A percentile compares a stretch with the other conserved stretches of the same genome.
Conservation (phyloP, 2,113 vertebrate genomes). For the Pelvicachromis taeniatus region DNA sequence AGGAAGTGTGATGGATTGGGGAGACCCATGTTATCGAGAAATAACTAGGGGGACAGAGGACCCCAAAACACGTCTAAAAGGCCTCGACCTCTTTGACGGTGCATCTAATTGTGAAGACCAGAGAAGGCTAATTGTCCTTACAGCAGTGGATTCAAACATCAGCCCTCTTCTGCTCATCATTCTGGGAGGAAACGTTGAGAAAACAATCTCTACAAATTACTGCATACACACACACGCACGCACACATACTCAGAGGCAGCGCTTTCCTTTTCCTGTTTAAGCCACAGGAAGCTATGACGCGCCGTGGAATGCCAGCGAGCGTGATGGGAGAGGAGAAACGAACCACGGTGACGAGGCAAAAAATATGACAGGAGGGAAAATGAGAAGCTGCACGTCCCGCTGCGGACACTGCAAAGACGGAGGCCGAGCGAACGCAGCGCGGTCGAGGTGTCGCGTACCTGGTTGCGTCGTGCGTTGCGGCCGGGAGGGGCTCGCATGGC, state of each 20-base stretch:
- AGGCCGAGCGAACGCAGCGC: neutral
- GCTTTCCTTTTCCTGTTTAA: constrained; percentile 51
- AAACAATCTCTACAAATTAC: neutral
- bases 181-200: neutral
- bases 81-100: neutral
- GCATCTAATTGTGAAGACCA: fast-evolving
- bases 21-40: fast-evolving
- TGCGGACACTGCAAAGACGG: fast-evolving
- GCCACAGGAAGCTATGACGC: constrained; percentile 36
- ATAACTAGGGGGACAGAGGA: fast-evolving
- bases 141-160: neutral
- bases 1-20: neutral
- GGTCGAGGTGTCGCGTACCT: constrained; percentile 64
- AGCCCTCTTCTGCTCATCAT: neutral
- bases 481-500: constrained; percentile 81
- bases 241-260: neutral
- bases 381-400: fast-evolving
- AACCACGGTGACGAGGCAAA: neutral
- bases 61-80: fast-evolving
- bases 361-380: neutral
- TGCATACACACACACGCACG: neutral
- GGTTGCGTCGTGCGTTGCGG: constrained; percentile 85
- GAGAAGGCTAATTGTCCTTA: neutral
- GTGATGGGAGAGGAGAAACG: constrained; percentile 19
- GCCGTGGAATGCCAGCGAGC: constrained; percentile 29